Base-by-base conservation (phyloP, 2,888 invertebrate genomes). In the Venusia cambrica region DNA sequence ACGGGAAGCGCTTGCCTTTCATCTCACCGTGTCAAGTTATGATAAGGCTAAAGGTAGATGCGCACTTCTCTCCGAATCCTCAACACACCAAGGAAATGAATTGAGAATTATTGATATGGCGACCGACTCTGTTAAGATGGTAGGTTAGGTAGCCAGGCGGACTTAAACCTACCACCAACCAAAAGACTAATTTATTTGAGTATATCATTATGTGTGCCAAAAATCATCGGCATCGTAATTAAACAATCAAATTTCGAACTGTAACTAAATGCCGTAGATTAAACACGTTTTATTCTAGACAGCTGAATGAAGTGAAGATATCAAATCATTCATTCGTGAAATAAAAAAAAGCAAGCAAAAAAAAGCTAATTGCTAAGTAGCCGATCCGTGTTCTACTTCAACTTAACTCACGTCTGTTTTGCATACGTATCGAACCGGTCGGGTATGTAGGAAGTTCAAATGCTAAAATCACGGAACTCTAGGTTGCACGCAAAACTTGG, bases 291-390 rank as follows among this genome's bases (percentile, higher is more conserved):
- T 29, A 37, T 42, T 34, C 29, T 37, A 14, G 32, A 41, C 45
- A 36, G 36, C 36, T 31, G 26, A 47, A 40, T 47, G 26, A 36
- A 42, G 44, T 47, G 26, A 36, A 42, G 38, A 45, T 45, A 48
- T 45, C 45, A 45, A 42, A 42, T 33, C 32, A 36, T 40, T 43
- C 38, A 45, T 42, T 29, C 35, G 18, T 33, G 35, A 38, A 39
- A 18, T 30, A 27, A 40, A 33, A 42, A 48, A 44, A 48, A 31
- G 14, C 2, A 34, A 17, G 18, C 15, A 20, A 40, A 43, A 41
- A n/a, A 44, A 47, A 34, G 16, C 35, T 42, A 45, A 45, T 45
- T 31, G 43, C 43, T 36, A 43, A 45, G 40, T 45, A 43, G 43
- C 38, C 20, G 38, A 33, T 36, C 19, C 27, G 32, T 45, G 48